Evolutionary conservation across 2,113 vertebrate genomes (phyloP), one percentile per base, ranked within the genome.

Genomic region (Pitta sordida): DNA sequence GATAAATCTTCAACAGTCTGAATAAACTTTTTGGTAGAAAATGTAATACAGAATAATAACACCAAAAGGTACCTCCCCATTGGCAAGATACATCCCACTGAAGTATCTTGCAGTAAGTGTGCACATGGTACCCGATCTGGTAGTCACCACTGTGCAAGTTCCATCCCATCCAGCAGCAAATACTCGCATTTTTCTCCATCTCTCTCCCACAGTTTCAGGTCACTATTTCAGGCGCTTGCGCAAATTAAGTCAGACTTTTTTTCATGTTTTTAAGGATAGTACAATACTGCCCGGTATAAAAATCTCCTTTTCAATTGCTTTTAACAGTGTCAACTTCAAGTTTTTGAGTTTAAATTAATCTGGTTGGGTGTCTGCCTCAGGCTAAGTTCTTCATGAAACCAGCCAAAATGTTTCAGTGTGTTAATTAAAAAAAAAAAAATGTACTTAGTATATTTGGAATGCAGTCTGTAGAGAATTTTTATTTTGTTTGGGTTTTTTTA

Each of bases 61-160:
- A 58, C 6, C 15, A 17, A 62, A 29, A 79, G 36, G 23, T 4
- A 41, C 24, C 12, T 85, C 34, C 34, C n/a, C 49, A 16, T 18
- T 49, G 20, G n/a, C 20, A 52, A 55, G 19, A 16, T 13, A 17
- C 1, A 51, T n/a, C 20, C 27, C 46, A 22, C 22, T 44, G 43
- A 13, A 43, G 43, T 43, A 43, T 43, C 43, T 6, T 43, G 75
- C 75, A 88, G 62, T 26, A 17, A 13, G 24, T 39, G 27, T 71
- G 41, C 20, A 24, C 2, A 1, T 13, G 36, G 58, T 13, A 37
- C 63, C 13, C 0, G 5, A 63, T 1, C 39, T 59, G 27, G 17
- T 2, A 56, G 18, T 13, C 27, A 34, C 0, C 1, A 55, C 7
- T 26, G 26, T 49, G 68, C 55, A 51, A 55, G 41, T 27, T 36